A percentile compares a stretch with the other conserved stretches of the same genome.
Evolutionary conservation across 2,888 invertebrate species (phyloP).

Genomic region (Leucoptera coffeella): DNA sequence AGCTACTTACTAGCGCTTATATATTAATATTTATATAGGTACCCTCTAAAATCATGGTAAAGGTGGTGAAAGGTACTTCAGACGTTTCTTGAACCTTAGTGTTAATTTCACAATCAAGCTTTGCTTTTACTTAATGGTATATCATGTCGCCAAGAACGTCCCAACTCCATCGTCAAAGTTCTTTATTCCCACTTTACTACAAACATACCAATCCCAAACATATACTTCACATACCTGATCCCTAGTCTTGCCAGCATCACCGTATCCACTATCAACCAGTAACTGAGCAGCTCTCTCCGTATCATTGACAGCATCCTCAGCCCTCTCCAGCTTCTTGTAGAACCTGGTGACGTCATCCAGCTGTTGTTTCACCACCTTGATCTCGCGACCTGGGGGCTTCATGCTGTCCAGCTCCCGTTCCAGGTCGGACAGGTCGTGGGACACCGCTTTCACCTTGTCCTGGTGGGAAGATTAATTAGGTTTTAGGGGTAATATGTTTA

Average conservation of each 20-base stretch:
- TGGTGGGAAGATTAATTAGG: constrained; percentile 7
- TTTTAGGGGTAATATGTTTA: no score
- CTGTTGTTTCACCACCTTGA: constrained; percentile 77
- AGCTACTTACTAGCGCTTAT: no score
- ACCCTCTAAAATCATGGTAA: no score
- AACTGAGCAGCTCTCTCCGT: constrained; percentile 69
- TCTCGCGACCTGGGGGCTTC: constrained; percentile 82
- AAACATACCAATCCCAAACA: no score
- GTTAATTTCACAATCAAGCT: no score
- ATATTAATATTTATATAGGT: no score
- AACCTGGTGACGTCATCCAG: constrained; percentile 70
- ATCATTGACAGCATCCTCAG: constrained; percentile 60
- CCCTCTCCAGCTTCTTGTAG: constrained; percentile 60
- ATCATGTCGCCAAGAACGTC: no score
- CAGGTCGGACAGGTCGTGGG: constrained; percentile 68
- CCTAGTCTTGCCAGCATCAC: constrained; percentile 74
- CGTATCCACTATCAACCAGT: constrained; percentile 78
- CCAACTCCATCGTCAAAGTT: no score
- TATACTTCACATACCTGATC: constrained; percentile 62
- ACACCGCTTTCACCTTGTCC: constrained; percentile 77
- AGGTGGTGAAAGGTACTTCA: no score
- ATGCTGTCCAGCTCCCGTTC: constrained; percentile 81
- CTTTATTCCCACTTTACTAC: no score
- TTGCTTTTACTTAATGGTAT: no score
- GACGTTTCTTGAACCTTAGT: no score